These are phyloP conservation scores for Leptonema lineaticorne DNA, from an alignment of 1,140 invertebrate genomes.

Conservation along the genomic window DNA sequence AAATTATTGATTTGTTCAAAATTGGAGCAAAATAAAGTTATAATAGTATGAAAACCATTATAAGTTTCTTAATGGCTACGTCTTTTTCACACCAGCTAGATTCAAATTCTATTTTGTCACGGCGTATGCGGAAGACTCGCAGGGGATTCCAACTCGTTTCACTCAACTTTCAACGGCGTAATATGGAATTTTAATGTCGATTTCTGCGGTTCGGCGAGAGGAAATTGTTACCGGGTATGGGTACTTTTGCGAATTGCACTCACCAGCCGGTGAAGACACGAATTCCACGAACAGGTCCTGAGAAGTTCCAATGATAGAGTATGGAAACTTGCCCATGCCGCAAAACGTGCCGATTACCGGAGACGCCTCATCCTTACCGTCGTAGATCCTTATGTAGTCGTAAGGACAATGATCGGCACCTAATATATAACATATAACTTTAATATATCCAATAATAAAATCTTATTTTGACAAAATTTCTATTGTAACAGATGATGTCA, in stretches of 20 bases:
- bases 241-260: constrained; percentile 35
- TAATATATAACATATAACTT: constrained; percentile 43
- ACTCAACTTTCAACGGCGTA: too few relatives aligned
- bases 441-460: too few relatives aligned
- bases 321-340: constrained; percentile 91
- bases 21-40: too few relatives aligned
- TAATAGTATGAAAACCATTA: too few relatives aligned
- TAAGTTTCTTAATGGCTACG: too few relatives aligned
- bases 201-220: background rate
- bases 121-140: too few relatives aligned
- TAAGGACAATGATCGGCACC: constrained; percentile 85
- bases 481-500: too few relatives aligned
- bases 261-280: constrained; percentile 81
- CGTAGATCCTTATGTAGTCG: constrained; percentile 88
- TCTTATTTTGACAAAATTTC: too few relatives aligned
- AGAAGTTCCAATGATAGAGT: constrained; percentile 89
- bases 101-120: too few relatives aligned
- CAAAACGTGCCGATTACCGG: constrained; percentile 89
- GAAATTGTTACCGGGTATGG: background rate
- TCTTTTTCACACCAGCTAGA: too few relatives aligned
- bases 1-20: too few relatives aligned
- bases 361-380: constrained; percentile 83
- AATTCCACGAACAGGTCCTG: constrained; percentile 89
- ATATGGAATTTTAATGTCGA: background rate
- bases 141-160: too few relatives aligned